These are phyloP conservation scores for Anticlea derivata DNA, from an alignment of 2,888 invertebrate genomes.

Conservation along the genomic window DNA sequence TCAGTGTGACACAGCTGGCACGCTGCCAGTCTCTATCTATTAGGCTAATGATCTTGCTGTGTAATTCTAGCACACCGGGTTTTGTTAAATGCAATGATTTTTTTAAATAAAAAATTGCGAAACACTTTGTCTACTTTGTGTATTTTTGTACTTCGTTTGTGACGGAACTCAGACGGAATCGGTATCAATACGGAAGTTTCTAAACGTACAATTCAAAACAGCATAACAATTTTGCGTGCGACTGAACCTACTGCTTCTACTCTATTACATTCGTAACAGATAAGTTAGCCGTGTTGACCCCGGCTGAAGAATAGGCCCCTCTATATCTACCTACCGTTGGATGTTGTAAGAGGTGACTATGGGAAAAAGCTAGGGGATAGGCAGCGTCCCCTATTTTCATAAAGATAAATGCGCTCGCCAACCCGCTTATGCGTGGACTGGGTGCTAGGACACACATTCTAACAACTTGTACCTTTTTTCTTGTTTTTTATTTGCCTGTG, in stretches of 20 bases:
- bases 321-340: too few species aligned
- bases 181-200: neutral
- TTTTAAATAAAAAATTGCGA: neutral
- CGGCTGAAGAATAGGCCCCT: too few species aligned
- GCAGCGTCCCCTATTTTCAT: too few species aligned
- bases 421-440: too few species aligned
- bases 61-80: conserved; percentile 27
- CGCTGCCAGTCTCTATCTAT: conserved; percentile 32
- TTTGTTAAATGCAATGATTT: conserved; percentile 15
- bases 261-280: neutral
- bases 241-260: neutral
- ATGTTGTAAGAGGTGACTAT: too few species aligned
- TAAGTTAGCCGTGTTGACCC: conserved; percentile 1
- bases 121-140: neutral
- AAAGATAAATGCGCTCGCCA: too few species aligned
- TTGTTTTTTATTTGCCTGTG: too few species aligned
- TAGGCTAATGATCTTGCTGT: conserved; percentile 35
- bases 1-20: conserved; percentile 29
- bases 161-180: neutral
- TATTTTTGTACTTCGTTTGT: neutral
- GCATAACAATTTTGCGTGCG: neutral
- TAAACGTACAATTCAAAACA: neutral
- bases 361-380: too few species aligned
- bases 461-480: too few species aligned
- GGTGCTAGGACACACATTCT: too few species aligned